phyloP scores from a whole-genome alignment of 2,113 vertebrate species.

The Rhagologus leucostigma region DNA sequence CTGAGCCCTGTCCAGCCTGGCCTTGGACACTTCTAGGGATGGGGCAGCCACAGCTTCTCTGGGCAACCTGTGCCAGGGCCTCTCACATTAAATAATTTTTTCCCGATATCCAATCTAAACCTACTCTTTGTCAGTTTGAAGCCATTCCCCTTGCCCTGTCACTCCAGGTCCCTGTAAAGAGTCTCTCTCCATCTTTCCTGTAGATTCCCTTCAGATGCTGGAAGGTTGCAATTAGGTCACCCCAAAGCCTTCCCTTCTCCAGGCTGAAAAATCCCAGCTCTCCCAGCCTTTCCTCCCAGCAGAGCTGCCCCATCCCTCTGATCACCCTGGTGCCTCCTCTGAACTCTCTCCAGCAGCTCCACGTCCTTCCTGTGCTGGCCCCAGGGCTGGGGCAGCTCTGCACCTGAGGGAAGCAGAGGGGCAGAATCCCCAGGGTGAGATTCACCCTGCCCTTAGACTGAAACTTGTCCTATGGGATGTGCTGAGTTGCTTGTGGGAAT shows the following conservation, averaged over 20 bases:
- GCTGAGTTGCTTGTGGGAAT: background rate
- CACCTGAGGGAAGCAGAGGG: too few species aligned
- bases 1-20: fast-evolving
- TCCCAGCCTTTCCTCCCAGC: too few species aligned
- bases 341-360: too few species aligned
- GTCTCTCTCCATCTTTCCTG: background rate
- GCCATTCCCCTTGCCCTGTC: background rate
- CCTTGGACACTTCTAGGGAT: background rate
- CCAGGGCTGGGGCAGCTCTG: too few species aligned
- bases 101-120: background rate
- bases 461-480: background rate
- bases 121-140: background rate
- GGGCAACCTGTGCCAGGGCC: background rate
- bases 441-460: background rate
- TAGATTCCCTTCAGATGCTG: background rate
- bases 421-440: background rate
- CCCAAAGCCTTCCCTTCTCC: too few species aligned
- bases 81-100: background rate
- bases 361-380: too few species aligned
- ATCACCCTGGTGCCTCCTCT: too few species aligned
- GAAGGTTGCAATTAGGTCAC: background rate
- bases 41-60: background rate
- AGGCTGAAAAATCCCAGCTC: too few species aligned
- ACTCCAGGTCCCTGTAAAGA: background rate
- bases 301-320: too few species aligned